Percentiles rank a stretch among this genome's conserved stretches.
Conservation (phyloP, 1,140 invertebrate species). For the Polypedilum vanderplanki region DNA sequence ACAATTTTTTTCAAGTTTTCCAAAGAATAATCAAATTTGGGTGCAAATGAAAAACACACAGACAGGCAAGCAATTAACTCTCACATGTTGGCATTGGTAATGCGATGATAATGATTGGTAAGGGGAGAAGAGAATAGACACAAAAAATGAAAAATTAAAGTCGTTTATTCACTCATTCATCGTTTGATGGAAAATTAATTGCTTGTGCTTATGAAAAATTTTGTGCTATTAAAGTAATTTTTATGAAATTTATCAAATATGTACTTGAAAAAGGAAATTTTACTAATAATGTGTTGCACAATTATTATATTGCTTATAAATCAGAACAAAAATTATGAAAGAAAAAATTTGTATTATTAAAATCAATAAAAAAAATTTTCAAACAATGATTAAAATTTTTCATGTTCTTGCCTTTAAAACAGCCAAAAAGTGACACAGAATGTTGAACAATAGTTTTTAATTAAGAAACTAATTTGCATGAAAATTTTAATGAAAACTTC, state of each 20-base stretch:
- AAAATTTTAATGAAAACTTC: background rate
- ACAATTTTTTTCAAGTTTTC: background rate
- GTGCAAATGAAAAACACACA: background rate
- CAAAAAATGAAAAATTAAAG: background rate
- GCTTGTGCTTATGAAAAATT: background rate
- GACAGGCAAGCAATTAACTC: constrained; percentile 17
- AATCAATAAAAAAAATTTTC: too few relatives aligned
- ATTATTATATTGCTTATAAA: too few relatives aligned
- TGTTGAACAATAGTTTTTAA: constrained; percentile 16
- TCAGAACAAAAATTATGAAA: too few relatives aligned
- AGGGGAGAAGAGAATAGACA: background rate
- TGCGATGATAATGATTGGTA: background rate
- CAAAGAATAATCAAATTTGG: background rate
- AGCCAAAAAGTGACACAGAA: too few relatives aligned
- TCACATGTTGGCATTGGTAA: background rate
- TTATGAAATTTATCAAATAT: background rate
- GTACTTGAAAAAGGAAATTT: background rate
- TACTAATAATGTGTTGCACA: background rate
- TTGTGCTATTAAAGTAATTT: background rate
- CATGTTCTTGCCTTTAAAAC: too few relatives aligned
- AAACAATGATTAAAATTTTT: too few relatives aligned
- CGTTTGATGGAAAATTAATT: constrained; percentile 13
- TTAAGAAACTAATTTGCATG: constrained; percentile 2
- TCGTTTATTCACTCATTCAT: background rate
- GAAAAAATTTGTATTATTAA: too few relatives aligned